Evolutionary conservation across 1,140 invertebrate species (phyloP).

Genomic region (Phymorhynchus buccinoides): DNA sequence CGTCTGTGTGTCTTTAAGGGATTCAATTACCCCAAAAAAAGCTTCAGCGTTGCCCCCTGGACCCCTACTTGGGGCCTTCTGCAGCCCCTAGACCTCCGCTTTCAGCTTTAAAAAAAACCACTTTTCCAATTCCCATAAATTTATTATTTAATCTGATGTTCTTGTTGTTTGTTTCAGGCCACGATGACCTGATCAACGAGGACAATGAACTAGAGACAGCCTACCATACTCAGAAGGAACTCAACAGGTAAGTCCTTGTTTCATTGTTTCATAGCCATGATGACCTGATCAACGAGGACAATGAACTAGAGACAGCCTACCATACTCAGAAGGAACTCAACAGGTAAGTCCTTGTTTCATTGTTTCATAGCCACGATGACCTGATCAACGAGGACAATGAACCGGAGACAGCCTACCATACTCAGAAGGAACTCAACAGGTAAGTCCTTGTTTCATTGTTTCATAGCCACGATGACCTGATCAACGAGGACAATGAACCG

Average conservation of each 20-base stretch:
- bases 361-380: too few relatives aligned
- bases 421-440: constrained; percentile 93
- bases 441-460: too few relatives aligned
- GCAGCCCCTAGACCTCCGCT: too few relatives aligned
- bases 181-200: constrained; percentile 86
- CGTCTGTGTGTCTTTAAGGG: too few relatives aligned
- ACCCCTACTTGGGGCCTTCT: too few relatives aligned
- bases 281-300: constrained; percentile 90
- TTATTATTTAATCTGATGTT: too few relatives aligned
- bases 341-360: constrained; percentile 78
- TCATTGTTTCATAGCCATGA: too few relatives aligned
- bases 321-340: constrained; percentile 95
- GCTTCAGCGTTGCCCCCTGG: too few relatives aligned
- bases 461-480: too few relatives aligned
- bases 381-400: constrained; percentile 92
- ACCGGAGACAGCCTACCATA: constrained; percentile 90
- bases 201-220: constrained; percentile 91
- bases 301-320: constrained; percentile 90
- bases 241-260: constrained; percentile 83
- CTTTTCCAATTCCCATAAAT: too few relatives aligned
- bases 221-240: constrained; percentile 93
- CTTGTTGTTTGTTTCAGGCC: constrained; percentile 36
- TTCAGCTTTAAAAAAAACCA: too few relatives aligned
- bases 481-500: constrained; percentile 91
- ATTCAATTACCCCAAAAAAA: too few relatives aligned